Base-by-base conservation (phyloP, 1,140 invertebrate species). In the Phenacoccus solenopsis region DNA sequence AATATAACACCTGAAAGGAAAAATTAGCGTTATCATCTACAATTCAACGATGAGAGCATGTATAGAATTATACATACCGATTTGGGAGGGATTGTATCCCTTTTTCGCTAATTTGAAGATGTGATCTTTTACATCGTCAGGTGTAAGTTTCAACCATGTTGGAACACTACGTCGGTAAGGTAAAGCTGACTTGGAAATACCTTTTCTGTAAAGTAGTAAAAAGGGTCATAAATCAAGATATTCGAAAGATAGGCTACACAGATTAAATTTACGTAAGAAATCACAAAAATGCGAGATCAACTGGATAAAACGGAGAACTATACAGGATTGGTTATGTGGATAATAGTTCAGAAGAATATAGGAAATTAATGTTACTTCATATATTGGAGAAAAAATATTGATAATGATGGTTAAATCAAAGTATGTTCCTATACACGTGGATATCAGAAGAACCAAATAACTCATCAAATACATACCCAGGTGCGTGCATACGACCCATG, bases 71-170 rank as follows among this genome's bases (percentile, higher is more conserved):
- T 4, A 59, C 69, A 79, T 84, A 97, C 95, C 97, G 80, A 99
- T 99, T 85, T 99, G 96, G 30, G 97, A 99, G 73, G 98, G 97
- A 69, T 95, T 98, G 73, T 96, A 85, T 73, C 98, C 98, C 81
- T 99, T 99, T 81, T 98, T 98, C 72, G 96, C 96, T 74, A 98
- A 83, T 82, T 98, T 98, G 80, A 86, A 92, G 74, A 99, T 99
- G 76, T 98, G 90, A 76, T 99, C 98, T 79, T 95, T 94, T 13
- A 98, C 96, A 86, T 99, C 96, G 74, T 98, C 95, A 71, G 93
- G 85, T 57, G 92, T 92, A 28, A 98, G 80, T 82, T 99, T 99
- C 75, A 98, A 81, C 98, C 98, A 99, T 76, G 94, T 96, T 74
- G 98, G 96, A 68, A 99, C 94, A 80, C 91, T 94, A 75, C 97